These are phyloP conservation scores for Heptranchias perlo DNA, from an alignment of 2,113 vertebrate species.

Conservation along the genomic window DNA sequence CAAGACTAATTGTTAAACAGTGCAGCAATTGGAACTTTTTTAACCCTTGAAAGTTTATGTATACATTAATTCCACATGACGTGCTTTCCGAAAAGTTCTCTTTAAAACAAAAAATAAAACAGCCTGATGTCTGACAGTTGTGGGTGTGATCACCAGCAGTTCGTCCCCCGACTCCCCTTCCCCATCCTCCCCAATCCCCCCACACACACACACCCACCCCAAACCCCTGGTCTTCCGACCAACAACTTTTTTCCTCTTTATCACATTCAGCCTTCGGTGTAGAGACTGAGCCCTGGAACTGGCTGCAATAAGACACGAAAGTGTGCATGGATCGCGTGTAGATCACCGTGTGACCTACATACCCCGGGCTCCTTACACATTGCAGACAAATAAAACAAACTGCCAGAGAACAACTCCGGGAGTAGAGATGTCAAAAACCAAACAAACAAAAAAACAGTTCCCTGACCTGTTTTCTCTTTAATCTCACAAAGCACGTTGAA, in stretches of 20 bases:
- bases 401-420: background rate
- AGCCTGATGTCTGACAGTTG: background rate
- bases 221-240: constrained; percentile 36
- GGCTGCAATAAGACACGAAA: background rate
- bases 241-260: background rate
- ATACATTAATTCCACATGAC: no score
- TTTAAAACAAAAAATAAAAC: background rate
- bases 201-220: background rate
- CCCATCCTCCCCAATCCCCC: background rate
- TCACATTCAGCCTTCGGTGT: background rate
- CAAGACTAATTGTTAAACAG: background rate
- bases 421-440: constrained; percentile 34
- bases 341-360: background rate
- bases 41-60: background rate
- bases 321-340: background rate
- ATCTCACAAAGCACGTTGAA: constrained; percentile 90
- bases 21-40: background rate
- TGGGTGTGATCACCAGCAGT: background rate
- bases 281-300: background rate
- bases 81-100: background rate
- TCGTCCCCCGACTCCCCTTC: no score
- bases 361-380: background rate
- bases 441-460: constrained; percentile 1
- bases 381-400: background rate
- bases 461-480: constrained; percentile 84